Conservation (phyloP, 2,113 vertebrate species). For the Vimba vimba region DNA sequence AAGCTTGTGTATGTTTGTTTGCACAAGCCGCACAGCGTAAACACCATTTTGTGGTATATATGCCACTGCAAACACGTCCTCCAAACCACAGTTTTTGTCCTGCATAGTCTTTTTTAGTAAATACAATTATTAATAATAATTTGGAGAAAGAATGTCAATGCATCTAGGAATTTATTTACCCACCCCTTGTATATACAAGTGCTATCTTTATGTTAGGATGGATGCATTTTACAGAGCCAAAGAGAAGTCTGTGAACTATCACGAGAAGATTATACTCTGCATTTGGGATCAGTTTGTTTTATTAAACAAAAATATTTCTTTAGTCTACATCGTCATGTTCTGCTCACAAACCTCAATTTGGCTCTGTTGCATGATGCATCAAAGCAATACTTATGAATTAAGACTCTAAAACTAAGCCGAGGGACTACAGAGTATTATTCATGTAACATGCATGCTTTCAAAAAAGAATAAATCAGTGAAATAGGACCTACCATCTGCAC, state of each 20-base stretch:
- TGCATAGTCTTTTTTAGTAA: background rate
- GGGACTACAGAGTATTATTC: background rate
- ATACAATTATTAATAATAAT: background rate
- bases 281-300: background rate
- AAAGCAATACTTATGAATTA: background rate
- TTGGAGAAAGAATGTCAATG: background rate
- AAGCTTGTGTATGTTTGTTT: background rate
- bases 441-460: background rate
- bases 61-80: background rate
- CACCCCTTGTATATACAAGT: slow-evolving; percentile 17
- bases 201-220: background rate
- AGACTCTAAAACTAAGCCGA: background rate
- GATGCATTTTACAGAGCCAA: slow-evolving; percentile 14
- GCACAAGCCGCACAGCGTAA: background rate
- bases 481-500: slow-evolving; percentile 86
- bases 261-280: background rate
- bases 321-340: background rate
- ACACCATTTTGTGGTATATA: background rate
- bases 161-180: background rate
- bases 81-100: background rate
- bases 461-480: background rate
- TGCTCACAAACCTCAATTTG: slow-evolving; percentile 7
- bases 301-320: background rate
- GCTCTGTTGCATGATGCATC: slow-evolving; percentile 25
- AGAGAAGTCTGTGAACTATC: background rate